Base-by-base conservation (phyloP, 2,113 vertebrate genomes). In the Ailuropoda melanoleuca region DNA sequence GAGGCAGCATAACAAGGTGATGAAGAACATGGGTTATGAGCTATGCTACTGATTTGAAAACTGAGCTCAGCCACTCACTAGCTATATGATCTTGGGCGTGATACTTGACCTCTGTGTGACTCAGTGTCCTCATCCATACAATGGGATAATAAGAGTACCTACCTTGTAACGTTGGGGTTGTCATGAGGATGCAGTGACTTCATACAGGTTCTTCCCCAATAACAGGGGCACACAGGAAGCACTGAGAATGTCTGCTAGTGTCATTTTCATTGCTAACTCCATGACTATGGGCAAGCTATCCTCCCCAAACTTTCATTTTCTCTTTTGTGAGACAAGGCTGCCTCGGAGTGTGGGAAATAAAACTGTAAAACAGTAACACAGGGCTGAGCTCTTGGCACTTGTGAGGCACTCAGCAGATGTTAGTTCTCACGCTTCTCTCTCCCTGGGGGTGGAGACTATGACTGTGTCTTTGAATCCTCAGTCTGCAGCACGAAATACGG, bases 301-400 rank as follows among this genome's bases (percentile, higher is more conserved):
- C 24, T 78, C 80, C 55, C 56, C 50, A 72, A 96, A 24, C 15
- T 29, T 74, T 55, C 39, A 48, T 86, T 48, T 74, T 91, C 60
- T 96, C 58, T 96, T 94, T 58, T 34, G 43, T 48, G 50, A 88
- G 64, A 77, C 78, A 77, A 96, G n/a, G 31, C 24, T 70, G 46
- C 43, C 82, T 46, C 53, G 31, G 23, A 70, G n/a, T 43, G 74
- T n/a, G 24, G 48, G 37, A 92, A 86, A 90, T 90, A 48, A 86
- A 83, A 60, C 10, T 60, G 3, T 37, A 62, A 89, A 70, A 39
- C 17, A 80, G 26, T 9, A 19, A 24, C 50, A 15, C 0, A 46
- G 39, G 19, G 43, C 34, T 75, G 14, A 81, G 84, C 74, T 60
- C 56, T 14, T 53, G 43, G 81, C 29, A 56, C 43, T 14, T 26